Evolutionary conservation across 2,113 vertebrate species (phyloP).

Genomic region (Neofelis nebulosa): DNA sequence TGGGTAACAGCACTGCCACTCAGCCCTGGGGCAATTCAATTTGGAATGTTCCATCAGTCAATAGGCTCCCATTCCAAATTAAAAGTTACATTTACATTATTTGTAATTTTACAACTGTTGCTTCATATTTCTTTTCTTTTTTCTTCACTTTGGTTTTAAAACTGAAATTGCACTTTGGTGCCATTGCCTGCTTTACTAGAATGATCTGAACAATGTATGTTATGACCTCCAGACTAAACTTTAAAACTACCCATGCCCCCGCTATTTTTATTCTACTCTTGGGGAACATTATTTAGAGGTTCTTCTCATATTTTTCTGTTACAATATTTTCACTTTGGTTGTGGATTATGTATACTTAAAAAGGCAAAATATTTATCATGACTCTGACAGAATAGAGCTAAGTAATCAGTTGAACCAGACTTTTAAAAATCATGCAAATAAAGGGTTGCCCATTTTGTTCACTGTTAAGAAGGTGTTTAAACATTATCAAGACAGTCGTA

Average conservation of each 20-base stretch:
- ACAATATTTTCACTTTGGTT: neutral
- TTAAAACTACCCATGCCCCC: neutral
- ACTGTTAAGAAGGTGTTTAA: constrained; percentile 2
- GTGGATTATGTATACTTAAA: neutral
- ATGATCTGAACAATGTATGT: neutral
- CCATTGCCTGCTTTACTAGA: neutral
- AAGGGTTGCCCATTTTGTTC: neutral
- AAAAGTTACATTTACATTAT: constrained; percentile 30
- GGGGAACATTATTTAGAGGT: neutral
- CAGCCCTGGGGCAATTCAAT: neutral
- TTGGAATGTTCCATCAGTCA: constrained; percentile 20
- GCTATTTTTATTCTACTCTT: neutral
- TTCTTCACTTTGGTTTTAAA: constrained; percentile 32
- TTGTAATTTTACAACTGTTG: constrained; percentile 2
- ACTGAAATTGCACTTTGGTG: constrained; percentile 39
- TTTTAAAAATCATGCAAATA: neutral
- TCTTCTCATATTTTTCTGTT: neutral
- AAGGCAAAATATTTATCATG: constrained; percentile 1
- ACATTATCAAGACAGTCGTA: neutral
- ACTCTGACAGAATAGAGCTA: neutral
- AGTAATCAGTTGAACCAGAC: neutral
- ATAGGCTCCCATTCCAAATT: neutral
- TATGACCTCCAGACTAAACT: neutral
- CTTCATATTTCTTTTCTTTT: neutral
- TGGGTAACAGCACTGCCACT: neutral